phyloP scores from a whole-genome alignment of 2,888 invertebrate species.

The Cephus runcator region DNA sequence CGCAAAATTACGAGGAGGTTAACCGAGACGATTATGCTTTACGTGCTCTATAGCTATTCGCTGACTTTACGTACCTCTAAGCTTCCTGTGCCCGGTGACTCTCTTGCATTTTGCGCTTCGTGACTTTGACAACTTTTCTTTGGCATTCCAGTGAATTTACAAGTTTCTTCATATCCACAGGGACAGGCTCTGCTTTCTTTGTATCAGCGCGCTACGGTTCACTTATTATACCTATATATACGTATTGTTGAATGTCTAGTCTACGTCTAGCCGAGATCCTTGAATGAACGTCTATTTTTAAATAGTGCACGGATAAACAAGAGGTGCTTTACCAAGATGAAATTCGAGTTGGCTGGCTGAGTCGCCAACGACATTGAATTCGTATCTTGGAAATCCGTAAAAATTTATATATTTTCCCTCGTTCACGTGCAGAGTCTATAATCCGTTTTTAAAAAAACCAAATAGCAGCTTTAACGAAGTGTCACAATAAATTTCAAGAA shows the following conservation, averaged over 20 bases:
- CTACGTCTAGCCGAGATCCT: slow-evolving; percentile 56
- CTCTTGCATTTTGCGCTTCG: neutral
- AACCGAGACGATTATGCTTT: slow-evolving; percentile 12
- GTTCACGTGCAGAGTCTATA: neutral
- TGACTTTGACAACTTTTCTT: neutral
- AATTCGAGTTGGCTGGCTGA: neutral
- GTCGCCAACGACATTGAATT: neutral
- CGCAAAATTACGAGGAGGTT: slow-evolving; percentile 12
- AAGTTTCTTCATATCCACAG: neutral
- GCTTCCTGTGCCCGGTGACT: neutral
- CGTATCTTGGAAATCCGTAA: neutral
- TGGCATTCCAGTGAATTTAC: neutral
- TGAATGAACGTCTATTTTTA: slow-evolving; percentile 61
- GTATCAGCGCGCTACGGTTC: neutral
- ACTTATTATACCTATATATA: slow-evolving; percentile 27
- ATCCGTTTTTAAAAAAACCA: too few species aligned
- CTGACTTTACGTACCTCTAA: neutral
- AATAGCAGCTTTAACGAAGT: too few species aligned
- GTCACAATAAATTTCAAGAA: neutral
- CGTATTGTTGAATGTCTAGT: slow-evolving; percentile 52
- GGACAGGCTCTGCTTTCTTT: neutral
- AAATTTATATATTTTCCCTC: neutral
- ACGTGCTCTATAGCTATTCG: neutral
- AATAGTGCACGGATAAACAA: slow-evolving; percentile 52
- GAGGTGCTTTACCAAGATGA: neutral